Conservation (phyloP, 2,888 invertebrate genomes). For the Herminia tarsipennalis region DNA sequence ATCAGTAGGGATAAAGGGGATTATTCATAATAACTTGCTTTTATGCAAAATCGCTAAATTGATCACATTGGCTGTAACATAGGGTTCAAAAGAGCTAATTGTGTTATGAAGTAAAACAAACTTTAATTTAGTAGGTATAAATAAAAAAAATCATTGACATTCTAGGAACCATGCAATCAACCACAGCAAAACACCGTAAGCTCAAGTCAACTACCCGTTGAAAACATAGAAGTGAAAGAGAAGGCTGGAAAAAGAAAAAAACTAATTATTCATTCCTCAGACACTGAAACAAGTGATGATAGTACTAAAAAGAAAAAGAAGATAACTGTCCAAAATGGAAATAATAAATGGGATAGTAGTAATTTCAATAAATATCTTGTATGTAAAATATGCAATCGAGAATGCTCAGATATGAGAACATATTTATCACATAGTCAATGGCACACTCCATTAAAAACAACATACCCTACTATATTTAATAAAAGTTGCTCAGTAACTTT, state of each 20-base stretch:
- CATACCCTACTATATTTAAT: constrained; percentile 48
- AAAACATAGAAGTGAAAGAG: constrained; percentile 6
- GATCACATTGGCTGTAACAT: too few species aligned
- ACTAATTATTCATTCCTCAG: constrained; percentile 15
- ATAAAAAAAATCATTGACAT: background rate
- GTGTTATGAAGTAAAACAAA: too few species aligned
- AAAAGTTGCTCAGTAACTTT: constrained; percentile 55
- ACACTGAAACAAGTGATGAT: constrained; percentile 14
- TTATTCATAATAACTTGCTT: too few species aligned
- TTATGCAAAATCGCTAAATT: too few species aligned
- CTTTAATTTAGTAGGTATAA: too few species aligned
- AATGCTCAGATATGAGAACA: constrained; percentile 15
- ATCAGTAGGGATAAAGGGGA: too few species aligned
- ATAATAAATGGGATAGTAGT: constrained; percentile 37
- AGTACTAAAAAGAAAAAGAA: constrained; percentile 8
- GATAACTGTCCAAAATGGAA: background rate
- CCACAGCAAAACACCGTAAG: constrained; percentile 45
- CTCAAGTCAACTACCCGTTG: constrained; percentile 41
- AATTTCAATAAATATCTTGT: constrained; percentile 48
- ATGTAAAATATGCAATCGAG: constrained; percentile 55
- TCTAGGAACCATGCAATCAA: constrained; percentile 21
- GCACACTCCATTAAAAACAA: constrained; percentile 42
- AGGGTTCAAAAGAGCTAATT: too few species aligned
- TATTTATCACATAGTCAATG: constrained; percentile 28
- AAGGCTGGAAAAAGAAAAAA: constrained; percentile 12